Conservation (phyloP, 2,797 vertebrate species). For the Synaphobranchus kaupii region DNA sequence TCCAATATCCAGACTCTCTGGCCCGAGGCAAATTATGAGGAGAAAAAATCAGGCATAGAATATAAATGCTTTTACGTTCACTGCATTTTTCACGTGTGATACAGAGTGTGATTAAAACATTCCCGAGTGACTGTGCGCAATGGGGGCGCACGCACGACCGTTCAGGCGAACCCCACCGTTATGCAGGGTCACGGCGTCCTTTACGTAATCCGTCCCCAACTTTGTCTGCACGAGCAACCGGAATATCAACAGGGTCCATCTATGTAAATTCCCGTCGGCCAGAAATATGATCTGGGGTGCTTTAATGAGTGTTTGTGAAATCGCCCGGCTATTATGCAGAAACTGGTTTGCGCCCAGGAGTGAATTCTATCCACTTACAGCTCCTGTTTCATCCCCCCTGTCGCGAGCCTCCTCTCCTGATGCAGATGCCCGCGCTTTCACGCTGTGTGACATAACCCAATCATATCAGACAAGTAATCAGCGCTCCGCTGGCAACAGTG, state of each 20-base stretch:
- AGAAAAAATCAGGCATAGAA: constrained; percentile 12
- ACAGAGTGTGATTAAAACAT: background rate
- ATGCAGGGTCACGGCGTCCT: background rate
- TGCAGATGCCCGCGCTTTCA: constrained; percentile 25
- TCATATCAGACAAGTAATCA: constrained; percentile 54
- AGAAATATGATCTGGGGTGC: background rate
- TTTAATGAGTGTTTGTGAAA: background rate
- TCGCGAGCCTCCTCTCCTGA: background rate
- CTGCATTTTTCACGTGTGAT: background rate
- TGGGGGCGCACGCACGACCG: background rate
- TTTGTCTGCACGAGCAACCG: background rate
- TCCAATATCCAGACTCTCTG: constrained; percentile 57
- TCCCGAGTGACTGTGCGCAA: background rate
- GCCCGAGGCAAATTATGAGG: constrained; percentile 55
- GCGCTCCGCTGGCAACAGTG: constrained; percentile 43
- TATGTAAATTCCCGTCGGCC: background rate
- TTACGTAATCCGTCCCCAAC: constrained; percentile 2
- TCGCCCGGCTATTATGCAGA: background rate
- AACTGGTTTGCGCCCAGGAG: background rate
- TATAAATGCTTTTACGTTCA: constrained; percentile 12
- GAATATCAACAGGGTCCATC: background rate
- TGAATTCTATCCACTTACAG: background rate
- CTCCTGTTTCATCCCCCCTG: background rate
- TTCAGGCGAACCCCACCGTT: background rate
- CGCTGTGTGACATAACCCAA: constrained; percentile 45